phyloP scores from a whole-genome alignment of 2,113 vertebrate species.

The Ellobius talpinus region DNA sequence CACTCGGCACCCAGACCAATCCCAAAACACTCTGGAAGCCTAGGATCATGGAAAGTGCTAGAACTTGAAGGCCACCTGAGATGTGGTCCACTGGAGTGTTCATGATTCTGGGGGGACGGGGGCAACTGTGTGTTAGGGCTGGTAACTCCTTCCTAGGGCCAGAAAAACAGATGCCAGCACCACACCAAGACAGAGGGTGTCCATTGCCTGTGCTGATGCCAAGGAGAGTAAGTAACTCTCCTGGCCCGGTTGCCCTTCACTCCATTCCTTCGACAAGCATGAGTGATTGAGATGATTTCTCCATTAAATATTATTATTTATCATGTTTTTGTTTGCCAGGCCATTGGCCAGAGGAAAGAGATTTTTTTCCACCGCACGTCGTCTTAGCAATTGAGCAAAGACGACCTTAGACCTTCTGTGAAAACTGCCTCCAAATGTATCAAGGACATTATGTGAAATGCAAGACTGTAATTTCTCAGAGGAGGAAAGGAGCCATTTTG shows the following conservation, averaged over 20 bases:
- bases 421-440: neutral
- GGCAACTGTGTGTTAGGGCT: neutral
- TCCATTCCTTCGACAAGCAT: rapidly evolving
- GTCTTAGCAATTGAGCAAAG: neutral
- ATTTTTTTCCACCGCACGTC: rapidly evolving
- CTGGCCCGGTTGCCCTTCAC: neutral
- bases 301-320: too few species aligned
- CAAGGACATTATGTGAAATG: too few species aligned
- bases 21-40: neutral
- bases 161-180: neutral
- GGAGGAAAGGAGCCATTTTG: neutral
- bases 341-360: neutral
- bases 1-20: too few species aligned
- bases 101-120: too few species aligned
- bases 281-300: neutral
- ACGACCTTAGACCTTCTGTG: neutral
- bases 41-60: neutral
- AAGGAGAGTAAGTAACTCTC: neutral
- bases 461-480: neutral
- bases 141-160: neutral
- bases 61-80: neutral
- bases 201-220: neutral
- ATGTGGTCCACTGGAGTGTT: neutral
- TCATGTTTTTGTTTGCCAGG: neutral
- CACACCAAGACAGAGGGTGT: neutral